A percentile compares a stretch with the other conserved stretches of the same genome.
Evolutionary conservation across 2,113 vertebrate genomes (phyloP).

Genomic region (Hylia prasina): DNA sequence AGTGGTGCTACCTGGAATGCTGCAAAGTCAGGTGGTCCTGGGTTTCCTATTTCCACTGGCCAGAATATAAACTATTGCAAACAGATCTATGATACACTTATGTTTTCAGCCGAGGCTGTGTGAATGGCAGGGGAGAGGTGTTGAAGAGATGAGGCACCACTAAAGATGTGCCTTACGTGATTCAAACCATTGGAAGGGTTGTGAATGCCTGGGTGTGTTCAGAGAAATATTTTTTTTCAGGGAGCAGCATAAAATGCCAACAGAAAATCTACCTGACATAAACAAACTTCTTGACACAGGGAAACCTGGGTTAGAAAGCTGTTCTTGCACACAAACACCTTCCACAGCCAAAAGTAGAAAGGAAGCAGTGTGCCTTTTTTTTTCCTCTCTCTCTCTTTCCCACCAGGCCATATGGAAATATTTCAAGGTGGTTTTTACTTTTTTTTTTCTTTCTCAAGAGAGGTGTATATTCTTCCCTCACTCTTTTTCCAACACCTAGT

Average conservation of each 20-base stretch:
- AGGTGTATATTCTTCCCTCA: neutral
- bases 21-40: neutral
- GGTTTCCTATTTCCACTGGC: neutral
- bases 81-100: rapidly evolving
- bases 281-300: neutral
- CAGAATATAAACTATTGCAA: neutral
- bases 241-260: neutral
- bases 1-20: neutral
- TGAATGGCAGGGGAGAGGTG: neutral
- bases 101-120: neutral
- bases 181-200: neutral
- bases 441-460: neutral
- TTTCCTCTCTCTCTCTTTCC: neutral
- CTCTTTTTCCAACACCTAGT: neutral
- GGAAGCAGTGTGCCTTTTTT: neutral
- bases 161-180: neutral
- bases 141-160: neutral
- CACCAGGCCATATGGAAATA: neutral
- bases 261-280: neutral
- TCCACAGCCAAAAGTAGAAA: neutral
- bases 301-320: neutral
- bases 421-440: neutral
- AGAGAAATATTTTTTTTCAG: neutral
- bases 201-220: neutral
- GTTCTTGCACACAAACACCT: neutral